Conservation (phyloP, 2,113 vertebrate genomes). For the Bos indicus region DNA sequence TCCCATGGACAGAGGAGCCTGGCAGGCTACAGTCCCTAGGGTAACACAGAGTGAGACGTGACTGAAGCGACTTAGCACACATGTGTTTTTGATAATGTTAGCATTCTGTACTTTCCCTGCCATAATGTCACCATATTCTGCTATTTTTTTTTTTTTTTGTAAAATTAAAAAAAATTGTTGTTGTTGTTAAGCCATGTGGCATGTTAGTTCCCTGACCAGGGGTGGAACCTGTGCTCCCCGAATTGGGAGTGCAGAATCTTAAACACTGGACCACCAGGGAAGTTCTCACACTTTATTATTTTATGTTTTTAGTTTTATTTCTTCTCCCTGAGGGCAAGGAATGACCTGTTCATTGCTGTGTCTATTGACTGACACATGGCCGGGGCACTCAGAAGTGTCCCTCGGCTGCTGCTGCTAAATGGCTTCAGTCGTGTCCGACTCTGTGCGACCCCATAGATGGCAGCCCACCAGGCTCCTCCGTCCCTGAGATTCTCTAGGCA, state of each 20-base stretch:
- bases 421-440: background rate
- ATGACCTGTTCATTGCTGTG: background rate
- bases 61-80: background rate
- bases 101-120: background rate
- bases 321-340: background rate
- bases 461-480: background rate
- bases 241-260: background rate
- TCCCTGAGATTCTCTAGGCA: background rate
- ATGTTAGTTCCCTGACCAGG: background rate
- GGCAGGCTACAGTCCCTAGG: background rate
- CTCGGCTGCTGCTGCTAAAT: background rate
- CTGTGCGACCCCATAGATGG: accelerated
- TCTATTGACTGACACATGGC: background rate
- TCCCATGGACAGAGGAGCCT: background rate
- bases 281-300: background rate
- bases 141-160: background rate
- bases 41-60: background rate
- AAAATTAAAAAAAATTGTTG: background rate
- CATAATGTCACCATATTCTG: background rate
- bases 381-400: background rate
- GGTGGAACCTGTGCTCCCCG: background rate
- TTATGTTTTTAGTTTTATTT: background rate
- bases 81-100: background rate
- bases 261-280: background rate
- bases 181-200: background rate